Evolutionary conservation across 2,113 vertebrate genomes (phyloP), one percentile per base, ranked within the genome.

Genomic region (Amia ocellicauda): DNA sequence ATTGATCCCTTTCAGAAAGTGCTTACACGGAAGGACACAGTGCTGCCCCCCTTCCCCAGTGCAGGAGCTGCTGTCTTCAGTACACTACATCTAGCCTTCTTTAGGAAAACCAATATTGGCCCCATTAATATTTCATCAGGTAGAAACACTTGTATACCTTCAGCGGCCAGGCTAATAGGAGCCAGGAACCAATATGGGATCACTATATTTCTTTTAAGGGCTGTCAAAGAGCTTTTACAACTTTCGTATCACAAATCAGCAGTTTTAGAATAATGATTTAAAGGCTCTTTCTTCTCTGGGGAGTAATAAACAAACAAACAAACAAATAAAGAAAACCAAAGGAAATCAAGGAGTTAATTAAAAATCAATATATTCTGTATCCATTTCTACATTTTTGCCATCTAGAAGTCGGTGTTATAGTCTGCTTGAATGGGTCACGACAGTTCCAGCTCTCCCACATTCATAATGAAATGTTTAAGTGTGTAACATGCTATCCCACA

Each of bases 71-170:
- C 75, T 71, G 78, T 81, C 57, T 60, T 65, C 50, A 75, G 85
- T 83, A 78, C 74, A 68, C 80, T 80, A 54, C 69, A 57, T 29
- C 79, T 81, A 78, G 85, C 71, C 82, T 80, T 78, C 76, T 78
- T 85, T 83, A 86, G 84, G 86, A 86, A 84, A 77, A 74, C 86
- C 89, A 64, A 80, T 93, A 90, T 86, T 71, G 67, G 80, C 3
- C 52, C 72, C 90, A 95, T 98, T 89, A 97, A 98, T 97, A 96
- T 94, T 98, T 96, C 80, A 98, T 92, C 80, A 86, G 74, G 73
- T 82, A 78, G 80, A 84, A 82, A 78, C 79, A 86, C 74, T 82
- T 80, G 75, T 76, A 77, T 79, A 86, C 86, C 78, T 86, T 86
- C 78, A 79, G 81, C 31, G 20, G 73, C 77, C 60, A 7, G 76